A percentile compares a stretch with the other conserved stretches of the same genome.
Evolutionary conservation across 2,113 vertebrate species (phyloP).

Genomic region (Chionodraco myersi): DNA sequence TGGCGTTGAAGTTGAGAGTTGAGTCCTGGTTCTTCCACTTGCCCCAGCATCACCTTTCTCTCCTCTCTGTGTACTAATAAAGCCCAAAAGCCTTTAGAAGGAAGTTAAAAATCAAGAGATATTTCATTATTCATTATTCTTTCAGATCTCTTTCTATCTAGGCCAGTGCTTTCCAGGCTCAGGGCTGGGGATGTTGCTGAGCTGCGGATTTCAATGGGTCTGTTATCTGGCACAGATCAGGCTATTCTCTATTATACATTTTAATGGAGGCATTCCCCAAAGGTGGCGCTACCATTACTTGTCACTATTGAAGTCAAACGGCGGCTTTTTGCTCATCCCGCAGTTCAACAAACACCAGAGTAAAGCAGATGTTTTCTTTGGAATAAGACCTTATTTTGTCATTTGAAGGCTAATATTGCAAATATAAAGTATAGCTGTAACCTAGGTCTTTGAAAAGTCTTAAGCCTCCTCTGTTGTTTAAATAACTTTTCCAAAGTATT

Average conservation of each 20-base stretch:
- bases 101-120: slow-evolving; percentile 58
- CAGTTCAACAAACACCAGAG: slow-evolving; percentile 11
- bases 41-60: slow-evolving; percentile 42
- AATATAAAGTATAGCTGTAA: background rate
- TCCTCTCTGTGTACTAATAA: slow-evolving; percentile 40
- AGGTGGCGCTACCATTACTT: slow-evolving; percentile 19
- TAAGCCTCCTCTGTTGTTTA: background rate
- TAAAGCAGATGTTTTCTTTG: background rate
- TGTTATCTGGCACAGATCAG: slow-evolving; percentile 60
- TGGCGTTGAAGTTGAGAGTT: background rate
- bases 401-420: background rate
- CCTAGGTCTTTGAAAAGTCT: background rate
- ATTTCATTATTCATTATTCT: slow-evolving; percentile 79
- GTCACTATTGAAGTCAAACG: slow-evolving; percentile 45
- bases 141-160: slow-evolving; percentile 75
- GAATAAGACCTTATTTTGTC: slow-evolving; percentile 10
- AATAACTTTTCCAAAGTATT: slow-evolving; percentile 18
- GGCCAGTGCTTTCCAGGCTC: slow-evolving; percentile 72
- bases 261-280: slow-evolving; percentile 53
- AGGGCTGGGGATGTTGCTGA: slow-evolving; percentile 67
- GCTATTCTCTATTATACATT: slow-evolving; percentile 65
- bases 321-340: slow-evolving; percentile 39
- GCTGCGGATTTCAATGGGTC: slow-evolving; percentile 61
- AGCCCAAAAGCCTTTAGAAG: slow-evolving; percentile 51
- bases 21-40: background rate